Evolutionary conservation across 2,797 vertebrate genomes (phyloP), one percentile per base, ranked within the genome.

Genomic region (Sebastes hubbsi): DNA sequence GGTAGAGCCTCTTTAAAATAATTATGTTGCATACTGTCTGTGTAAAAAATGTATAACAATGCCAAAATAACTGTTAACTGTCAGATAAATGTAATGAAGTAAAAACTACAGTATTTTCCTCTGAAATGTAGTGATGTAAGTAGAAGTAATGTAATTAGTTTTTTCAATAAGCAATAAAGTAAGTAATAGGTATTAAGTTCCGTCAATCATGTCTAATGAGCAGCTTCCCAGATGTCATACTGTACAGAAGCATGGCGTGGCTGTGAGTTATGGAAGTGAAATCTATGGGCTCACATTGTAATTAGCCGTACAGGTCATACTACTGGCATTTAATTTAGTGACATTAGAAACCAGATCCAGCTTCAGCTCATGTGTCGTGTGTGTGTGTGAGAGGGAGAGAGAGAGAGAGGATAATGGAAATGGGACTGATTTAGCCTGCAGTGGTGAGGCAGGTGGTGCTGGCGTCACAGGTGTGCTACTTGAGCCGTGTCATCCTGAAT

Each of bases 381-480:
- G 65, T 20, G 65, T 20, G 56, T 20, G 56, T 34, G 34, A 27
- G 56, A 27, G 56, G 2, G 14, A 62, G 67, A 13, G 58, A 38
- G 58, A 38, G 72, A 29, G 72, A 29, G n/a, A 56, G 49, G 2
- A 18, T 18, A n/a, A 52, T 63, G 66, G 72, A 82, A 84, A 55
- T 56, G 58, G 32, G 46, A 13, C 66, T 67, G 29, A 20, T 75
- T 85, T n/a, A 2, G 29, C 58, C 79, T 46, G 70, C 24, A 34
- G 68, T 60, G 30, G n/a, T 25, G 65, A 30, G 69, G 79, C 82
- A 88, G 89, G 88, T 91, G 87, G 77, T 68, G 74, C 34, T 65
- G 34, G 65, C 30, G 52, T 87, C 85, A 62, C 88, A 90, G 85
- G 86, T 92, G 88, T 55, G 75, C 78, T 75, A 34, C 85, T 80